A percentile compares a stretch with the other conserved stretches of the same genome.
phyloP scores from a whole-genome alignment of 2,113 vertebrate genomes.

The Malurus melanocephalus region DNA sequence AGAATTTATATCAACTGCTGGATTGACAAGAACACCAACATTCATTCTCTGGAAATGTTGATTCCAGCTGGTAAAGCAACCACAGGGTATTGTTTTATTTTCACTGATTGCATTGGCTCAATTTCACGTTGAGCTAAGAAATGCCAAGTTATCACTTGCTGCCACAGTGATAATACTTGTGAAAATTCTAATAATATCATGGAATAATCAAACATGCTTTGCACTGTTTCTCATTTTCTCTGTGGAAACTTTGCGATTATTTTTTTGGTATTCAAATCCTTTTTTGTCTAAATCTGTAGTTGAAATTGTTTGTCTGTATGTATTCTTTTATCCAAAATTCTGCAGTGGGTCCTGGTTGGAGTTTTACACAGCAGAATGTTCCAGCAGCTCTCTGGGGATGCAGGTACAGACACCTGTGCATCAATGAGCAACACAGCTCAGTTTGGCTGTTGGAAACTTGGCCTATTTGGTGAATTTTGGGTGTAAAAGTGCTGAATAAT shows the following conservation, averaged over 20 bases:
- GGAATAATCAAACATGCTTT: neutral
- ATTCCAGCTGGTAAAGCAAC: neutral
- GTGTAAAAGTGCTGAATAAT: neutral
- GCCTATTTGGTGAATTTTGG: neutral
- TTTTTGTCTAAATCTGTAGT: neutral
- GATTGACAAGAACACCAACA: neutral
- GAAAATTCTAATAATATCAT: neutral
- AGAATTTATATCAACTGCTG: neutral
- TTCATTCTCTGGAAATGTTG: neutral
- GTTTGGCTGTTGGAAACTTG: neutral
- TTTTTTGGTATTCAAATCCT: neutral
- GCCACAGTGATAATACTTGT: neutral
- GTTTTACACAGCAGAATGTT: neutral
- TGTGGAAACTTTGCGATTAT: neutral
- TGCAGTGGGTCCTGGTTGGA: neutral
- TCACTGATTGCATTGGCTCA: neutral
- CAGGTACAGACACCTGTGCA: neutral
- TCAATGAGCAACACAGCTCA: neutral
- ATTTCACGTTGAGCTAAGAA: neutral
- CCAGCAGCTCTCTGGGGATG: neutral
- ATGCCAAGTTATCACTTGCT: neutral
- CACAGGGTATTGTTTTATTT: neutral
- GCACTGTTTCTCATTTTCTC: neutral
- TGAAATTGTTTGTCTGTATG: neutral
- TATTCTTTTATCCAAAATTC: neutral